Percentiles rank a stretch among this genome's conserved stretches.
These are phyloP conservation scores for Leucophenga varia DNA, from an alignment of 1,140 invertebrate genomes.

Conservation along the genomic window DNA sequence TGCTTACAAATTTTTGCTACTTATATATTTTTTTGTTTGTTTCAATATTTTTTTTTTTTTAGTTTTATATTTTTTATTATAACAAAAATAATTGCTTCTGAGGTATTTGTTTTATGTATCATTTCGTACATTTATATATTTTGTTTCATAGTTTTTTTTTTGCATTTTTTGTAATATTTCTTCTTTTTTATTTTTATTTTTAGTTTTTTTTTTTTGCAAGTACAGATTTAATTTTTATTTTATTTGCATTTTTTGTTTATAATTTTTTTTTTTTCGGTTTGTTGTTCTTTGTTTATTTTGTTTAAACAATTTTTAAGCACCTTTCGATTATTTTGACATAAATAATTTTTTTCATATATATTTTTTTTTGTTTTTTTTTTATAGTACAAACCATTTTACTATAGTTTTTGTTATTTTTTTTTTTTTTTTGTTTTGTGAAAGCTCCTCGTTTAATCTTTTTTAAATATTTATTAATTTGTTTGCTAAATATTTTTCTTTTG, in stretches of 20 bases:
- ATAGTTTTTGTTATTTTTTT: not conserved
- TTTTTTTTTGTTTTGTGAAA: too few species aligned
- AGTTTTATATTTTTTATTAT: conserved; percentile 27
- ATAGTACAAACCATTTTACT: not conserved
- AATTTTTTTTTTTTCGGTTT: conserved; percentile 16
- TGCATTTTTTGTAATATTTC: conserved; percentile 8
- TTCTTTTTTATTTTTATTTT: conserved; percentile 17
- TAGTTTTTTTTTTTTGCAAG: conserved; percentile 16
- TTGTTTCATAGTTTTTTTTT: conserved; percentile 37
- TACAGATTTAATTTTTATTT: conserved; percentile 7
- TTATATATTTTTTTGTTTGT: conserved; percentile 22
- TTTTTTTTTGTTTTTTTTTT: not conserved
- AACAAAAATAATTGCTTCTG: conserved; percentile 56
- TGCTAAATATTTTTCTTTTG: not conserved
- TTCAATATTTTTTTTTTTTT: conserved; percentile 20
- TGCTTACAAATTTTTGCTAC: conserved; percentile 20
- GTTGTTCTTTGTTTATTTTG: conserved; percentile 45
- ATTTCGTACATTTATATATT: conserved; percentile 43
- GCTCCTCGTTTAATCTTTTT: not conserved
- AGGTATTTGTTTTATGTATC: conserved; percentile 42
- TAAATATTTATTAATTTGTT: not conserved
- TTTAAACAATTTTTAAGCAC: conserved; percentile 55
- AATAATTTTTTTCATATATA: conserved; percentile 3
- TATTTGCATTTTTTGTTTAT: conserved; percentile 13
- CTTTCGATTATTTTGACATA: conserved; percentile 52